phyloP scores from a whole-genome alignment of 2,888 invertebrate genomes.

The Drosophila picticornis region DNA sequence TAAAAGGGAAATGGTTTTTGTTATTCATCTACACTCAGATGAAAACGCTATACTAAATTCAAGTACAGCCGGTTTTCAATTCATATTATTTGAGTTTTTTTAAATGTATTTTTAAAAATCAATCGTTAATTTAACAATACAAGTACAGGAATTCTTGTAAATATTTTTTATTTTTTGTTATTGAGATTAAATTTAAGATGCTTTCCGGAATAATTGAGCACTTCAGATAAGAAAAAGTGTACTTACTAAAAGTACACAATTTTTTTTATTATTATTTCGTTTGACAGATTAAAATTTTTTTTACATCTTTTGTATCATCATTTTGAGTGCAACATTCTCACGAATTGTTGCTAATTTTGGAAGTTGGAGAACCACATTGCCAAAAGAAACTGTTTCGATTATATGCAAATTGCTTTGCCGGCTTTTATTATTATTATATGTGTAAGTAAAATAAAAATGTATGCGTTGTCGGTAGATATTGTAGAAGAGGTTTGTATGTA shows the following conservation, averaged over 20 bases:
- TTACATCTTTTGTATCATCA: neutral
- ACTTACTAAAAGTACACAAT: neutral
- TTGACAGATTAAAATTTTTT: neutral
- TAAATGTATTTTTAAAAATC: neutral
- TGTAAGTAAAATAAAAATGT: conserved; percentile 43
- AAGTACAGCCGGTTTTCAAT: neutral
- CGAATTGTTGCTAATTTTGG: neutral
- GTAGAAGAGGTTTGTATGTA: conserved; percentile 45
- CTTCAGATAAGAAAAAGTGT: neutral
- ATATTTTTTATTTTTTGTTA: neutral
- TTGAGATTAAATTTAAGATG: neutral
- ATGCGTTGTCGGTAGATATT: conserved; percentile 21
- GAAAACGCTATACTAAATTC: neutral
- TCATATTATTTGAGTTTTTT: neutral
- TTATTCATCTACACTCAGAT: neutral
- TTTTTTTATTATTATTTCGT: neutral
- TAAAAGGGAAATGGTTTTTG: neutral
- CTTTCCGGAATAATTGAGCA: neutral
- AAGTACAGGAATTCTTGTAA: neutral
- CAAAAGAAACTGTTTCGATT: conserved; percentile 2
- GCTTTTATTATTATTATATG: conserved; percentile 34
- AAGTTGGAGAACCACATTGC: neutral
- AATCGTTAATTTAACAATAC: neutral
- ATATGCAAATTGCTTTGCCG: conserved; percentile 8
- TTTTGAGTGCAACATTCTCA: neutral